Evolutionary conservation across 2,888 invertebrate species (phyloP).

Genomic region (Agonopterix alstromeriana): DNA sequence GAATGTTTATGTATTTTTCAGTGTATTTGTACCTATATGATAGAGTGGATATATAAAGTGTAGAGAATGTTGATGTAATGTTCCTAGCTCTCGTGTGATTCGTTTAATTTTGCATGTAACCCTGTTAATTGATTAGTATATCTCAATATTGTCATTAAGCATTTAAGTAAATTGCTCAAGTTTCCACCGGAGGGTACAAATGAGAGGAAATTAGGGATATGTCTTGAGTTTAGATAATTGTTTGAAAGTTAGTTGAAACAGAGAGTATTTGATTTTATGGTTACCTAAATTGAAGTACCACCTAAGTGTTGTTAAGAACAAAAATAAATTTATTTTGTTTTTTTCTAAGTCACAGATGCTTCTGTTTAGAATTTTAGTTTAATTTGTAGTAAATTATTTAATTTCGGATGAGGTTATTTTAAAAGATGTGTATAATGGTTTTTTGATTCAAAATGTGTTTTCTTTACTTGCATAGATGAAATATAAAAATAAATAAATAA

Average conservation of each 20-base stretch:
- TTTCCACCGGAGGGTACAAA: slow-evolving; percentile 35
- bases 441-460: no score
- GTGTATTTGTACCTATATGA: slow-evolving; percentile 43
- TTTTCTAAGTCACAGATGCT: slow-evolving; percentile 52
- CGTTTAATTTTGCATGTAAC: slow-evolving; percentile 42
- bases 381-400: no score
- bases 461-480: no score
- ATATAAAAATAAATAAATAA: no score
- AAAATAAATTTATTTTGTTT: slow-evolving; percentile 49
- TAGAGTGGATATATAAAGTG: slow-evolving; percentile 24
- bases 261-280: slow-evolving; percentile 25
- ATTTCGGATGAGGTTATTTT: no score
- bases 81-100: slow-evolving; percentile 54
- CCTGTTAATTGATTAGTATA: slow-evolving; percentile 20
- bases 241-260: slow-evolving; percentile 6
- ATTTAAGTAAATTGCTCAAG: slow-evolving; percentile 49
- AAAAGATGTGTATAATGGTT: no score
- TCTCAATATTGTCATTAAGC: slow-evolving; percentile 23
- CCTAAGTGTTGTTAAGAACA: slow-evolving; percentile 42
- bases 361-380: slow-evolving; percentile 3
- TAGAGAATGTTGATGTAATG: slow-evolving; percentile 41
- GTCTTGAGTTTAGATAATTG: slow-evolving; percentile 18
- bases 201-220: slow-evolving; percentile 8
- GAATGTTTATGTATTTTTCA: slow-evolving; percentile 51
- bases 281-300: slow-evolving; percentile 46